phyloP scores from a whole-genome alignment of 2,113 vertebrate species.

The Solea solea region DNA sequence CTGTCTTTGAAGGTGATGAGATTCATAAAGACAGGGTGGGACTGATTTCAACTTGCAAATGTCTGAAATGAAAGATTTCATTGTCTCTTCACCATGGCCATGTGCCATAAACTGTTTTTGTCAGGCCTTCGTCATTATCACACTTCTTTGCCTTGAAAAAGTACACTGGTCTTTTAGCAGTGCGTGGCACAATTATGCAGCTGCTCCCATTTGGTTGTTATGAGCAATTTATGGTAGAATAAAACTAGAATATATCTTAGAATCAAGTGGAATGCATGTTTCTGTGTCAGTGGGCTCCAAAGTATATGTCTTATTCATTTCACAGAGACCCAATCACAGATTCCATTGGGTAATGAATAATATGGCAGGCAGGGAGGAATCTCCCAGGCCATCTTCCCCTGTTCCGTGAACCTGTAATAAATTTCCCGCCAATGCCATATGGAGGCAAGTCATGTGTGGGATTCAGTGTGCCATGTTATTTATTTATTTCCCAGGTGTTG shows the following conservation, averaged over 20 bases:
- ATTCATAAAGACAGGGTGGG: conserved; percentile 31
- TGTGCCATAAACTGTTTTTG: conserved; percentile 49
- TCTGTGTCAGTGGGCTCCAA: conserved; percentile 61
- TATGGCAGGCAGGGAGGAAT: conserved; percentile 50
- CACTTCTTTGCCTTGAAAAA: conserved; percentile 42
- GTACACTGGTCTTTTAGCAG: conserved; percentile 32
- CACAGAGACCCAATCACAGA: conserved; percentile 40
- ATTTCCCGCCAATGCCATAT: conserved; percentile 63
- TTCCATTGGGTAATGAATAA: conserved; percentile 68
- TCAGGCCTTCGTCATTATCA: conserved; percentile 55
- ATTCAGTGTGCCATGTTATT: conserved; percentile 66
- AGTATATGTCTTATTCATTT: conserved; percentile 50
- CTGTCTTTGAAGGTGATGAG: conserved; percentile 37
- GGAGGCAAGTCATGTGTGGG: conserved; percentile 60
- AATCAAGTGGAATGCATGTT: conserved; percentile 47
- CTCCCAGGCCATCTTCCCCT: conserved; percentile 43
- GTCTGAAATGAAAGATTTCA: conserved; percentile 55
- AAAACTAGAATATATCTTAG: conserved; percentile 15
- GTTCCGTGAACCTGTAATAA: conserved; percentile 63
- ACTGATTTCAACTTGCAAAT: conserved; percentile 53
- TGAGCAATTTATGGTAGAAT: conserved; percentile 45
- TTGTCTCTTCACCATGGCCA: conserved; percentile 36
- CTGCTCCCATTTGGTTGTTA: conserved; percentile 56
- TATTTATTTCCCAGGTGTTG: conserved; percentile 76
- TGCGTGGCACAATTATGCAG: conserved; percentile 56